Base-by-base conservation (phyloP, 2,888 invertebrate species). In the Heliconius ismenius region DNA sequence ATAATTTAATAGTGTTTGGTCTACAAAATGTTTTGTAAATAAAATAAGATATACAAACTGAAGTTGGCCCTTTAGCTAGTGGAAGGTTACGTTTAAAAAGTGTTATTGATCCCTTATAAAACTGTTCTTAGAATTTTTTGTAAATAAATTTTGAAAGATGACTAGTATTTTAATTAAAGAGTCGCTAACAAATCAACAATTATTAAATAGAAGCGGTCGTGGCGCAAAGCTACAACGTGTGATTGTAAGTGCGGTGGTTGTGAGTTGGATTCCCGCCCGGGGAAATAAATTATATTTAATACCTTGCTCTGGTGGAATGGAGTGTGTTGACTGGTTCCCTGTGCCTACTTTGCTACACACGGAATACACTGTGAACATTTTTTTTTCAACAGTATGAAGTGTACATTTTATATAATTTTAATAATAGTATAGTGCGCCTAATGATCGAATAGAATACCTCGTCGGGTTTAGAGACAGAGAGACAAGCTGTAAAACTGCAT, bases 121-220 rank as follows among this genome's bases (percentile, higher is more conserved):
- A 49, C 2, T 18, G 7, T 49, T 49, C 21, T 21, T 21, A 49
- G 7, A 49, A 21, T n/a, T 36, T 36, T 65, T 67, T n/a, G 60
- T 68, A 62, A 69, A 63, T 68, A 75, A 60, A 24, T n/a, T 72
- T 72, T 76, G 65, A 72, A 72, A 72, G 15, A 9, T 18, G 21
- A 36, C 54, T 64, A 39, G 58, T 64, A 43, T 26, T 6, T 73
- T 58, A 36, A 76, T 32, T 67, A 76, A 67, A 67, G 43, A 18
- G n/a, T n/a, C 39, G 24, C 32, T 39, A 32, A 7, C 6, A 24
- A 58, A n/a, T 58, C 49, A 49, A 49, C 7, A 49, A 49, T 49
- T 49, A 49, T 18, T 49, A 49, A 49, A n/a, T 54, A 24, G 24
- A 69, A 39, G 24, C 21, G 11, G 24, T 11, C 4, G n/a, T 6